Evolutionary conservation across 1,140 invertebrate species (phyloP), one percentile per base, ranked within the genome.

Genomic region (Tetraneura akinire): DNA sequence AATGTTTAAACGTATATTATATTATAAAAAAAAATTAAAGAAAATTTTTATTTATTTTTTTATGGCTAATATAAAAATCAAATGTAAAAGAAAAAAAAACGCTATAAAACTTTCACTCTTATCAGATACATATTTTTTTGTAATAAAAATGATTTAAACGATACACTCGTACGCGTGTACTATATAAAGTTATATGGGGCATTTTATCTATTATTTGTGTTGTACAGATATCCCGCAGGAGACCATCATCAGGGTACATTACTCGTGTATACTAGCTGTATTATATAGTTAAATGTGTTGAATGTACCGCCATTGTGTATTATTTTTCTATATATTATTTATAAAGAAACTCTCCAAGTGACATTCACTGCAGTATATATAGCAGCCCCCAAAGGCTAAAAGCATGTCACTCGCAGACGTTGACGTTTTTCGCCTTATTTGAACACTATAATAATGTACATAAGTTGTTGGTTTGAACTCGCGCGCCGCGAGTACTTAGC

Each of bases 351-450:
- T 51, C 13, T 26, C 29, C 13, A 49, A 68, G 23, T 70, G 66
- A 71, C 68, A 71, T 49, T 66, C 32, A 4, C 47, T 71, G n/a
- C n/a, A n/a, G n/a, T n/a, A n/a, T n/a, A n/a, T n/a, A 26, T 49
- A 71, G n/a, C 68, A 51, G 26, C 68, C 45, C 68, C 45, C 51
- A 71, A 71, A 71, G 23, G 68, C 29, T 71, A 71, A 51, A 71
- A 71, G 68, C 68, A 71, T 71, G 68, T 71, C 68, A 71, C 29
- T 71, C 23, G 23, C 68, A 71, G 68, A 51, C 23, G 18, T 26
- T n/a, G n/a, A n/a, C n/a, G n/a, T n/a, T n/a, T 16, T 32, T 71
- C 42, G 23, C 51, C 9, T 29, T 71, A 71, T 71, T 71, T 71
- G 68, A 71, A 51, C 68, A 29, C 9, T 26, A n/a, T n/a, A n/a